Percentiles rank a stretch among this genome's conserved stretches.
These are phyloP conservation scores for Elysia chlorotica DNA, from an alignment of 1,140 invertebrate genomes.

Conservation along the genomic window DNA sequence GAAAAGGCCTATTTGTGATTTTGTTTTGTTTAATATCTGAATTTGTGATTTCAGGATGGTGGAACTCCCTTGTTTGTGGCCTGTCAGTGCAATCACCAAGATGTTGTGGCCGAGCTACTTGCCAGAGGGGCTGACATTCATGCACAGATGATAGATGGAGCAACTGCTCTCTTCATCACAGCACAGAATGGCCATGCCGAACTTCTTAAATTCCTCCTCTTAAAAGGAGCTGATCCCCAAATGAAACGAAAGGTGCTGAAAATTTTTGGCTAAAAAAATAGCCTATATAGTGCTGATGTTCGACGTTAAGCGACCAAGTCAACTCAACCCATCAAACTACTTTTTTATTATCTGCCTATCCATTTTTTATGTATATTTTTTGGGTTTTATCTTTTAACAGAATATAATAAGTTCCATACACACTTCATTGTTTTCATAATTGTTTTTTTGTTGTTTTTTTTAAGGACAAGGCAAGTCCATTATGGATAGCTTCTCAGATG, in stretches of 20 bases:
- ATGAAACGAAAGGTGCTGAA: constrained; percentile 57
- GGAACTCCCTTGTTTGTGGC: constrained; percentile 90
- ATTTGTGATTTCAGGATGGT: too few relatives aligned
- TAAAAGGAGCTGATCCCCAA: constrained; percentile 57
- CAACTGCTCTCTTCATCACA: constrained; percentile 59
- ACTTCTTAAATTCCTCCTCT: constrained; percentile 54
- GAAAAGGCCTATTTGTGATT: too few relatives aligned
- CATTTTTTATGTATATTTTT: constrained; percentile 10
- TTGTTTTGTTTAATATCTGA: too few relatives aligned
- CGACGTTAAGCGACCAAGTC: too few relatives aligned
- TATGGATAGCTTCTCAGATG: constrained; percentile 90
- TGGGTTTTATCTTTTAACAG: too few relatives aligned
- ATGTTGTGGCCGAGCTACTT: constrained; percentile 82
- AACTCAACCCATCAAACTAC: neutral
- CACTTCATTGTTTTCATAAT: too few relatives aligned
- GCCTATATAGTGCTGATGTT: too few relatives aligned
- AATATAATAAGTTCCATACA: too few relatives aligned
- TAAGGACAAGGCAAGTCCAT: constrained; percentile 80
- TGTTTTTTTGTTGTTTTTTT: too few relatives aligned
- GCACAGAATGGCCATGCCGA: constrained; percentile 62
- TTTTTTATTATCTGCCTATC: neutral
- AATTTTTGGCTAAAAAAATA: too few relatives aligned
- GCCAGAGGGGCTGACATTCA: constrained; percentile 81
- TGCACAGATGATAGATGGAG: constrained; percentile 72
- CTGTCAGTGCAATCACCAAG: constrained; percentile 87